Percentiles rank a stretch among this genome's conserved stretches.
These are phyloP conservation scores for Rhinolophus ferrumequinum DNA, from an alignment of 2,113 vertebrate species.

Conservation along the genomic window DNA sequence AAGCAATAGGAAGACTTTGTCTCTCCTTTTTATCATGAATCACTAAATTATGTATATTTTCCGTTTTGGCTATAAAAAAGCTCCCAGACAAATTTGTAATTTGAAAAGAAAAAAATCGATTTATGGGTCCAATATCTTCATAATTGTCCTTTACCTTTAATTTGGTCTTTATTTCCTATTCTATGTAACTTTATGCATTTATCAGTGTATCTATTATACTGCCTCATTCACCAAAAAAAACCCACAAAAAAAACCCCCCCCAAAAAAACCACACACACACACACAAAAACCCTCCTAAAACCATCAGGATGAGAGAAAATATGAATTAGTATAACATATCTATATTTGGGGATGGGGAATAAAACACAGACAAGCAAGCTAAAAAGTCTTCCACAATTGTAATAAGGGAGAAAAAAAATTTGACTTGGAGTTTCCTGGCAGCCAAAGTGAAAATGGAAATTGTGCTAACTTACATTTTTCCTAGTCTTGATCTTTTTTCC, in stretches of 20 bases:
- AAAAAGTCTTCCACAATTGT: background rate
- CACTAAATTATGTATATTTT: background rate
- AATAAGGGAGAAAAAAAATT: constrained; percentile 28
- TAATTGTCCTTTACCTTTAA: constrained; percentile 27
- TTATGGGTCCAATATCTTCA: background rate
- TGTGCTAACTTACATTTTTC: background rate
- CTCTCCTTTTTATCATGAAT: background rate
- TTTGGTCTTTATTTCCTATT: background rate
- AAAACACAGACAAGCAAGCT: background rate
- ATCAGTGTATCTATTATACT: background rate
- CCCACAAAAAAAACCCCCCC: too few relatives aligned
- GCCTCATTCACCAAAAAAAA: background rate
- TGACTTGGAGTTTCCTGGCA: background rate
- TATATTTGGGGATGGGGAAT: background rate
- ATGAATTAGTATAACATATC: background rate
- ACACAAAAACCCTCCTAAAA: background rate
- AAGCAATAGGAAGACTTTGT: background rate
- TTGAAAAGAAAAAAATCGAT: background rate
- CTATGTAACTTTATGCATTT: background rate
- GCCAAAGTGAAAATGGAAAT: constrained; percentile 2
- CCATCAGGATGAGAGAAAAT: constrained; percentile 27
- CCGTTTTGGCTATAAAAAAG: background rate
- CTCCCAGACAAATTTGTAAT: background rate
- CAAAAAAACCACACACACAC: too few relatives aligned
- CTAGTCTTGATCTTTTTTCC: background rate